A percentile compares a stretch with the other conserved stretches of the same genome.
These are phyloP conservation scores for Charadrius vociferus DNA, from an alignment of 2,113 vertebrate genomes.

Conservation along the genomic window DNA sequence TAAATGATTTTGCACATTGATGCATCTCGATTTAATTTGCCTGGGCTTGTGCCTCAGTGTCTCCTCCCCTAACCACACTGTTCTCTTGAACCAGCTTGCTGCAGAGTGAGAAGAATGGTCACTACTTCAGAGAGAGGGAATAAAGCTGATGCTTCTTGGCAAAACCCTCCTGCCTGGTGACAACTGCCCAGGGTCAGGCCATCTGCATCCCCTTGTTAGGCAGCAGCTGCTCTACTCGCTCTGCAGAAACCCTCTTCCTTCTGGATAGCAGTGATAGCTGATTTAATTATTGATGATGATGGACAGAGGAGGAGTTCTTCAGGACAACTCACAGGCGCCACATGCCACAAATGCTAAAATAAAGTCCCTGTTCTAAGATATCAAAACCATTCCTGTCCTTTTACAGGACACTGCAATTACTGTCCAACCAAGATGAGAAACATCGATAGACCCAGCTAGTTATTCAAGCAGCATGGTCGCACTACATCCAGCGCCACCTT, in stretches of 20 bases:
- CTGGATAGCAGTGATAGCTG: background rate
- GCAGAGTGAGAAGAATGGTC: conserved; percentile 15
- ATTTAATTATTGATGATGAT: conserved; percentile 41
- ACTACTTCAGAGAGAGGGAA: conserved; percentile 5
- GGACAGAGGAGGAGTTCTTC: conserved; percentile 11
- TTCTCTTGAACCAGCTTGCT: conserved; percentile 12
- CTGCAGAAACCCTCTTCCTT: conserved; percentile 44
- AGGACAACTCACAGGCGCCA: background rate
- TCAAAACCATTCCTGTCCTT: background rate
- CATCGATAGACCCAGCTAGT: background rate
- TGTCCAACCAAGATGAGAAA: background rate
- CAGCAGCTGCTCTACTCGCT: conserved; percentile 40
- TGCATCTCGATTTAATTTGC: background rate
- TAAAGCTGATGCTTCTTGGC: conserved; percentile 9
- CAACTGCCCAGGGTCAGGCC: conserved; percentile 56
- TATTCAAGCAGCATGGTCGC: background rate
- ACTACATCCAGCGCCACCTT: background rate
- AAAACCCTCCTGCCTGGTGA: conserved; percentile 19
- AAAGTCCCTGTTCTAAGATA: background rate
- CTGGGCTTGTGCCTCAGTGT: background rate
- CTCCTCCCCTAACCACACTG: background rate
- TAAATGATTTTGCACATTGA: background rate
- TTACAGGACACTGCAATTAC: background rate
- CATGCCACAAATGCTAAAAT: background rate
- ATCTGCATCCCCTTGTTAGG: conserved; percentile 65